Percentiles rank a stretch among this genome's conserved stretches.
phyloP scores from a whole-genome alignment of 1,140 invertebrate genomes.

The Drosophila elegans region DNA sequence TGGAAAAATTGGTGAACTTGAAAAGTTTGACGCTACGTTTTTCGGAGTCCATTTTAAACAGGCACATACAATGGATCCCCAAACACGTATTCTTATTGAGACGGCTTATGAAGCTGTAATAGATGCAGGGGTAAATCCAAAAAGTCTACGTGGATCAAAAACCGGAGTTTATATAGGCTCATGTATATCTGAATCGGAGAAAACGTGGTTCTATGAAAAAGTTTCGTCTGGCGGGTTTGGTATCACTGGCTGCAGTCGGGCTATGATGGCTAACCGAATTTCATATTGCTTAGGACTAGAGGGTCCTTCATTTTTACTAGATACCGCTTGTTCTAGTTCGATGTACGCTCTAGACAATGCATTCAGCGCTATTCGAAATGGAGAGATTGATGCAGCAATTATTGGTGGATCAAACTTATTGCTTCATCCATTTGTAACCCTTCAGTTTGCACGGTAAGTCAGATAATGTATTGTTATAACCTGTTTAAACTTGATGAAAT shows the following conservation, averaged over 20 bases:
- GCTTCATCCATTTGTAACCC: conserved; percentile 93
- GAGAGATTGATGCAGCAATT: conserved; percentile 93
- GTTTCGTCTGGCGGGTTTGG: conserved; percentile 87
- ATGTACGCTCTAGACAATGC: conserved; percentile 94
- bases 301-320: conserved; percentile 93
- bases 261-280: conserved; percentile 96
- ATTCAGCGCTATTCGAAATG: conserved; percentile 90
- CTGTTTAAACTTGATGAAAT: background rate
- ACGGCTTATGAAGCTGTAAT: conserved; percentile 85
- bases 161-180: conserved; percentile 92
- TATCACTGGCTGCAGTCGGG: conserved; percentile 93
- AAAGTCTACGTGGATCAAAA: conserved; percentile 88
- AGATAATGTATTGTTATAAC: background rate
- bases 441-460: conserved; percentile 90
- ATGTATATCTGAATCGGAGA: conserved; percentile 91
- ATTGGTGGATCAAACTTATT: conserved; percentile 94
- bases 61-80: conserved; percentile 86
- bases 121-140: conserved; percentile 84
- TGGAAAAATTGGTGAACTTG: conserved; percentile 88
- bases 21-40: conserved; percentile 87
- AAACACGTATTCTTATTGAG: conserved; percentile 86
- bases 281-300: conserved; percentile 90
- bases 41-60: conserved; percentile 86
- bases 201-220: conserved; percentile 89
- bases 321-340: conserved; percentile 96